phyloP scores from a whole-genome alignment of 2,113 vertebrate species.

The Scophthalmus maximus region DNA sequence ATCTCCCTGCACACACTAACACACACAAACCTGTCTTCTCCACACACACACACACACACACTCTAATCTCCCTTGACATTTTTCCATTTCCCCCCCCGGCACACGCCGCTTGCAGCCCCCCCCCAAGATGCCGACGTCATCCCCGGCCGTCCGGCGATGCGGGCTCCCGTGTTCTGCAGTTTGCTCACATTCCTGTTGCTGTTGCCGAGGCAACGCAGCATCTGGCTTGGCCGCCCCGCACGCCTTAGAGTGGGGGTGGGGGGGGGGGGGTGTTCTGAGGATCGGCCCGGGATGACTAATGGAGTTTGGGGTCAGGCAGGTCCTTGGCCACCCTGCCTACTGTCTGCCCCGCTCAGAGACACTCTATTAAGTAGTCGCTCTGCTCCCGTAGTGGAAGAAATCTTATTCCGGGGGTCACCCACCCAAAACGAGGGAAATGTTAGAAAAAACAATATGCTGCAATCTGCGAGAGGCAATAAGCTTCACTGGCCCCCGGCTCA shows the following conservation, averaged over 20 bases:
- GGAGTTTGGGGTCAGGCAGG: slow-evolving; percentile 37
- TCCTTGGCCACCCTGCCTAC: slow-evolving; percentile 21
- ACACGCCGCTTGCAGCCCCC: slow-evolving; percentile 2
- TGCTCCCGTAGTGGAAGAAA: slow-evolving; percentile 16
- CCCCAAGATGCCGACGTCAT: slow-evolving; percentile 37
- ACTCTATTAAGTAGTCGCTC: slow-evolving; percentile 16
- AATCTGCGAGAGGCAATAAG: slow-evolving; percentile 21
- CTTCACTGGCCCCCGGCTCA: slow-evolving; percentile 14
- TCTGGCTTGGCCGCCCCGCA: slow-evolving; percentile 7
- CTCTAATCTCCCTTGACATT: slow-evolving; percentile 58
- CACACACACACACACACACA: slow-evolving; percentile 1
- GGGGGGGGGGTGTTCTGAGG: slow-evolving; percentile 18
- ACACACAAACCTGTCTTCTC: slow-evolving; percentile 9
- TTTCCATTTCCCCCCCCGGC: slow-evolving; percentile 41
- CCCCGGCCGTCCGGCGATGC: slow-evolving; percentile 19
- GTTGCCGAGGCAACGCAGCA: slow-evolving; percentile 40
- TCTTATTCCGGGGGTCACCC: slow-evolving; percentile 9
- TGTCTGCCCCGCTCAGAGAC: slow-evolving; percentile 9
- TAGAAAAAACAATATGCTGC: slow-evolving; percentile 31
- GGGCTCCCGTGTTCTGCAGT: slow-evolving; percentile 15
- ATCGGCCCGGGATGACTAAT: slow-evolving; percentile 37
- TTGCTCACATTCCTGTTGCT: slow-evolving; percentile 41
- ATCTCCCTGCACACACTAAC: slow-evolving; percentile 13
- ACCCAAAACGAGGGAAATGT: not conserved
- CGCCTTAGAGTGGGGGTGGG: too few species aligned